Conservation (phyloP, 92 coral and sea anemone genomes). For the Muricea muricata region DNA sequence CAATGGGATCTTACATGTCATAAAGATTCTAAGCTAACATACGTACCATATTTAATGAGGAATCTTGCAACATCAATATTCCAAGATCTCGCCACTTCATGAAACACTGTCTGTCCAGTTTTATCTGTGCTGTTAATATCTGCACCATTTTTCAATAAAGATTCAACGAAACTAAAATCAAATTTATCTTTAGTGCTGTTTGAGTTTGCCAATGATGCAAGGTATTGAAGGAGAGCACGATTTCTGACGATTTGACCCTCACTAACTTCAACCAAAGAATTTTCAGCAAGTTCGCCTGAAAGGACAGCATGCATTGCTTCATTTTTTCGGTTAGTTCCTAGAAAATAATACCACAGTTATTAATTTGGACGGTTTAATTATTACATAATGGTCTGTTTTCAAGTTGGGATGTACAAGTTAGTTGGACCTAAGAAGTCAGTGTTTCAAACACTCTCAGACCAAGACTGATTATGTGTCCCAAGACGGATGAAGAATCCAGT, state of each 20-base stretch:
- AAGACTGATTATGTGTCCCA: no score
- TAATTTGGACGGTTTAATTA: no score
- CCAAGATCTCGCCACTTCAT: conserved; percentile 96
- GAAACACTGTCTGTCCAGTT: conserved; percentile 85
- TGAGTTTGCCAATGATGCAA: conserved; percentile 83
- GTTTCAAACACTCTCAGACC: no score
- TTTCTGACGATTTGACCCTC: conserved; percentile 55
- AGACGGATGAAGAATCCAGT: no score
- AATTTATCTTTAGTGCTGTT: conserved; percentile 76
- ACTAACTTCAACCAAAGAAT: background rate
- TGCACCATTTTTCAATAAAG: conserved; percentile 84
- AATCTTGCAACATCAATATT: conserved; percentile 81
- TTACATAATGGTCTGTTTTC: no score
- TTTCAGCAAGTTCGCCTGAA: conserved; percentile 25
- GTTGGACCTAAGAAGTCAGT: no score
- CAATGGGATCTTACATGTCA: background rate
- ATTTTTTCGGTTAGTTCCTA: background rate
- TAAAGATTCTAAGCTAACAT: background rate
- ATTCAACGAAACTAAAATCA: conserved; percentile 85
- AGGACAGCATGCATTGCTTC: conserved; percentile 41
- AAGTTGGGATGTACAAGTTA: no score
- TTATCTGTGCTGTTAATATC: conserved; percentile 78
- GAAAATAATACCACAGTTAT: background rate
- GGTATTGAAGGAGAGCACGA: conserved; percentile 85
- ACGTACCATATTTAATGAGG: conserved; percentile 81